Percentiles rank a stretch among this genome's conserved stretches.
Conservation (phyloP, 2,888 invertebrate species). For the Resseliella maxima region DNA sequence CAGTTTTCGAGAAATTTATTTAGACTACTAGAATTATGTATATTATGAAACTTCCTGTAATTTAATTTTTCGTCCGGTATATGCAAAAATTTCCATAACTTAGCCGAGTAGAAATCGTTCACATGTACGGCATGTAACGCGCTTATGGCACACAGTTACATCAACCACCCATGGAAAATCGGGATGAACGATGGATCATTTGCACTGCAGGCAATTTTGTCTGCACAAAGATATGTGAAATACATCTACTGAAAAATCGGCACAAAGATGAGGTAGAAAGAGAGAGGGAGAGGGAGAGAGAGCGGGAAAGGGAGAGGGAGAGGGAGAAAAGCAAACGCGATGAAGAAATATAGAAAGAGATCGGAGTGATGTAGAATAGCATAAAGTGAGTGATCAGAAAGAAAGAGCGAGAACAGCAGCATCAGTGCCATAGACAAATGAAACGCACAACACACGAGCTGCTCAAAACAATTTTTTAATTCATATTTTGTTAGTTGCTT, state of each 20-base stretch:
- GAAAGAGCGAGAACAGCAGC: not conserved
- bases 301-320: not conserved
- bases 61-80: slow-evolving; percentile 56
- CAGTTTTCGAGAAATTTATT: slow-evolving; percentile 53
- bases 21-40: slow-evolving; percentile 54
- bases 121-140: slow-evolving; percentile 47
- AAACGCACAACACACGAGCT: slow-evolving; percentile 43
- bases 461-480: slow-evolving; percentile 38
- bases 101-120: slow-evolving; percentile 46
- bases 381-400: no score
- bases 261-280: not conserved
- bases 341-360: no score
- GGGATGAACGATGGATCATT: slow-evolving; percentile 7
- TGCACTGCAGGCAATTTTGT: slow-evolving; percentile 10
- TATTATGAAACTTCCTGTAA: slow-evolving; percentile 57
- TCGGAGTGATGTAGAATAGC: no score
- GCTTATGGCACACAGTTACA: not conserved
- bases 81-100: slow-evolving; percentile 51
- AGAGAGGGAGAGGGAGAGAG: not conserved
- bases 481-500: slow-evolving; percentile 16
- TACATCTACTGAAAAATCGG: not conserved
- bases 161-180: not conserved
- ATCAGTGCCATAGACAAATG: slow-evolving; percentile 11
- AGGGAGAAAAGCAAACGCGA: not conserved
- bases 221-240: not conserved